Evolutionary conservation across 1,140 invertebrate species (phyloP), one percentile per base, ranked within the genome.

Genomic region (Pseudomyrmex sp.): DNA sequence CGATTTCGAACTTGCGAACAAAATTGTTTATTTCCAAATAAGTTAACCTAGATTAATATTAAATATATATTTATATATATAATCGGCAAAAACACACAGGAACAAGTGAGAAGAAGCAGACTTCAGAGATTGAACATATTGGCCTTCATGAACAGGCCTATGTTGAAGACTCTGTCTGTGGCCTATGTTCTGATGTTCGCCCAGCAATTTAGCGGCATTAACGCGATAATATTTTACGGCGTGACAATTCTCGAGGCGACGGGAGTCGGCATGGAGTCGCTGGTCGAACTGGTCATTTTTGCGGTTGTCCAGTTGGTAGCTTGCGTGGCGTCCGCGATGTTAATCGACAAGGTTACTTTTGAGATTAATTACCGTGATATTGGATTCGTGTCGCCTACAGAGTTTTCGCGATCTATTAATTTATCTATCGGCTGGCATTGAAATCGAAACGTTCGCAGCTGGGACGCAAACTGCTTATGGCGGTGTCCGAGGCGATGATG

Each of bases 141-240:
- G 1, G 4, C 62, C 35, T 86, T 91, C 50, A 62, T 72, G 59
- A 87, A 80, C n/a, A 85, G 50, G 46, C 85, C 90, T 0, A 58
- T 89, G 1, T 2, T 83, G 58, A 92, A 89, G 75, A 85, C 58
- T 13, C 23, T 92, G 58, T 61, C 10, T 0, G 44, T 92, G n/a
- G 89, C 90, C 3, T 91, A 86, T 35, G 91, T 90, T 13, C 65
- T 93, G 82, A 96, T 96, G 96, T 93, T 95, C 85, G 93, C 96
- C 90, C 96, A 96, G 85, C 96, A 98, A 92, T 94, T 98, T 61
- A 96, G 96, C 83, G 97, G 98, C 50, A 97, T 98, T 66, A 98
- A 98, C 89, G 96, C 97, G 4, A 96, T 98, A 15, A 96, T 98
- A 85, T 98, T 98, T 92, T 98, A 98, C 91, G 95, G 97, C 0